phyloP scores from a whole-genome alignment of 1,140 invertebrate genomes.

The Zaprionus inermis region DNA sequence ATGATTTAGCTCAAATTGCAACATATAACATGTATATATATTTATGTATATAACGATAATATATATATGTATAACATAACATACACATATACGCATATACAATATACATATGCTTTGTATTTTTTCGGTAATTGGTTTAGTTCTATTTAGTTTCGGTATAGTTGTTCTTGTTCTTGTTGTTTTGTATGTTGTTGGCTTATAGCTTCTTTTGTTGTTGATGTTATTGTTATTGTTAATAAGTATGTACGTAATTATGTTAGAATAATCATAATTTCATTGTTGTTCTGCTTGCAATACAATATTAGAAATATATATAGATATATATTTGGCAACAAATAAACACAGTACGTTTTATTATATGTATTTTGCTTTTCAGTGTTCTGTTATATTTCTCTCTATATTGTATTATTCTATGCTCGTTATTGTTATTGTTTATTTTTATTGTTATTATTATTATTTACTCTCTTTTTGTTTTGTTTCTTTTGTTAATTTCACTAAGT shows the following conservation, averaged over 20 bases:
- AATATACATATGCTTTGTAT: conserved; percentile 9
- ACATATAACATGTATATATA: conserved; percentile 39
- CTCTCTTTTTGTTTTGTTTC: conserved; percentile 22
- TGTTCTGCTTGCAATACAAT: conserved; percentile 60
- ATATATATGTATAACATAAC: conserved; percentile 46
- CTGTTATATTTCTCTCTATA: conserved; percentile 28
- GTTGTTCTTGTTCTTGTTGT: conserved; percentile 23
- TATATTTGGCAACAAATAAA: conserved; percentile 83
- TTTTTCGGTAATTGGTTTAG: conserved; percentile 29
- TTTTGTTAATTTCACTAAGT: conserved; percentile 75
- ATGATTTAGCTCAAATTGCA: conserved; percentile 28
- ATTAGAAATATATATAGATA: conserved; percentile 80
- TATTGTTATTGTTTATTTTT: conserved; percentile 44
- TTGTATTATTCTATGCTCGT: conserved; percentile 10
- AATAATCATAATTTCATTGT: conserved; percentile 32
- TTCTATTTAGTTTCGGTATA: conserved; percentile 41
- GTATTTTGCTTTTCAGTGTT: conserved; percentile 60
- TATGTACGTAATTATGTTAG: conserved; percentile 34
- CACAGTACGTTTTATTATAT: conserved; percentile 82
- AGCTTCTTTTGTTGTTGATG: conserved; percentile 28
- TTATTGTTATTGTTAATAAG: conserved; percentile 45
- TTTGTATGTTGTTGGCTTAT: conserved; percentile 56
- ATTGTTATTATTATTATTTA: conserved; percentile 20
- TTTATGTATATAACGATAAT: conserved; percentile 43
- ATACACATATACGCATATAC: conserved; percentile 29